Percentiles rank a stretch among this genome's conserved stretches.
These are phyloP conservation scores for Hippopotamus amphibius DNA, from an alignment of 2,113 vertebrate genomes.

Conservation along the genomic window DNA sequence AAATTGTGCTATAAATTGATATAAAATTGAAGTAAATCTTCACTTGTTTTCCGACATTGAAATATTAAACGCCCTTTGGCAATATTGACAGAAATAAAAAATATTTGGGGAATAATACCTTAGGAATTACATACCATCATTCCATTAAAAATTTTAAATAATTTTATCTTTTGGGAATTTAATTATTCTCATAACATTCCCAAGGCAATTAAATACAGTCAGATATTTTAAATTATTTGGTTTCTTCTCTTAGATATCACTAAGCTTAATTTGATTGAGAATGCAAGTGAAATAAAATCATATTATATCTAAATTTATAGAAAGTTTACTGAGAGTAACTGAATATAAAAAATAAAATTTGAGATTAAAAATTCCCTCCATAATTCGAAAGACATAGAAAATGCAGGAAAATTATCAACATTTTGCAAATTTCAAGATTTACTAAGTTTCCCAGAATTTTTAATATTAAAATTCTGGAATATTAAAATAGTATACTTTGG, in stretches of 20 bases:
- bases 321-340: neutral
- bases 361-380: neutral
- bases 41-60: neutral
- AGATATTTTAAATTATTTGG: constrained; percentile 33
- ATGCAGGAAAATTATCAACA: neutral
- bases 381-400: constrained; percentile 25
- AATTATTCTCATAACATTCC: constrained; percentile 9
- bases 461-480: neutral
- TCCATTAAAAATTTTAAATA: constrained; percentile 18
- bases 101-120: neutral
- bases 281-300: constrained; percentile 34
- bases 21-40: constrained; percentile 50
- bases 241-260: neutral
- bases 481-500: neutral
- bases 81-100: constrained; percentile 3
- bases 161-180: constrained; percentile 13
- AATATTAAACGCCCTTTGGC: constrained; percentile 10
- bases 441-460: neutral
- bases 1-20: neutral
- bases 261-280: neutral
- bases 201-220: neutral
- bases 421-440: constrained; percentile 33
- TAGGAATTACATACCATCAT: neutral
- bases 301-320: neutral
- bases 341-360: constrained; percentile 3